These are phyloP conservation scores for Eupithecia inturbata DNA, from an alignment of 2,888 invertebrate species.

Conservation along the genomic window DNA sequence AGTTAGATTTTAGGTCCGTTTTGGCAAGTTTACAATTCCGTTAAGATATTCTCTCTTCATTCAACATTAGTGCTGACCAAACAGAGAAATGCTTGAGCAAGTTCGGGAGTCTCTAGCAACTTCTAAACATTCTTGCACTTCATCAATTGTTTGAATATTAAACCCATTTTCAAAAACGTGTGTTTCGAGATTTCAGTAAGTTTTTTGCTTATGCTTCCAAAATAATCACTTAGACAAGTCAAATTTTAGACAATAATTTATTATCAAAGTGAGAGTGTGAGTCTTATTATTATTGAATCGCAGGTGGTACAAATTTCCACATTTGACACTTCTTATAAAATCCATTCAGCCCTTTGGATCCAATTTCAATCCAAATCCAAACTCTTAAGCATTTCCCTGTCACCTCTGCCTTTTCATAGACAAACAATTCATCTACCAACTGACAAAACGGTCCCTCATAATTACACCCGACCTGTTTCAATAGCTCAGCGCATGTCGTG, in stretches of 20 bases:
- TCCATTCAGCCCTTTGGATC: background rate
- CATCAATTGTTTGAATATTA: background rate
- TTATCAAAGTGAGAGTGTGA: too few species aligned
- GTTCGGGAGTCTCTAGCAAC: background rate
- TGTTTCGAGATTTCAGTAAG: too few species aligned
- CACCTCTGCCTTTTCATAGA: background rate
- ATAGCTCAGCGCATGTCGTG: constrained; percentile 55
- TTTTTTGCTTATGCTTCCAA: too few species aligned
- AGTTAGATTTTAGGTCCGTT: constrained; percentile 8
- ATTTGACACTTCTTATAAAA: background rate
- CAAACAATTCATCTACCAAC: background rate
- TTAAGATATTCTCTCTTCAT: background rate
- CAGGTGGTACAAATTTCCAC: background rate
- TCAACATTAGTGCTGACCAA: background rate
- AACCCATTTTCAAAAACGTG: background rate
- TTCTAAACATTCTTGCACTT: background rate
- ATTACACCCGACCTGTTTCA: constrained; percentile 55
- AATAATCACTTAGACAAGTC: too few species aligned
- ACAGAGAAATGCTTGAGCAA: constrained; percentile 2
- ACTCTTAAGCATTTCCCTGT: background rate
- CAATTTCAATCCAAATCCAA: background rate
- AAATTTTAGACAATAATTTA: too few species aligned
- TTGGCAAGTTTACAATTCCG: constrained; percentile 6
- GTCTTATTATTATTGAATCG: background rate
- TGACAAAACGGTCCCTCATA: background rate